These are phyloP conservation scores for Pammene aurita DNA, from an alignment of 2,888 invertebrate species.

Conservation along the genomic window DNA sequence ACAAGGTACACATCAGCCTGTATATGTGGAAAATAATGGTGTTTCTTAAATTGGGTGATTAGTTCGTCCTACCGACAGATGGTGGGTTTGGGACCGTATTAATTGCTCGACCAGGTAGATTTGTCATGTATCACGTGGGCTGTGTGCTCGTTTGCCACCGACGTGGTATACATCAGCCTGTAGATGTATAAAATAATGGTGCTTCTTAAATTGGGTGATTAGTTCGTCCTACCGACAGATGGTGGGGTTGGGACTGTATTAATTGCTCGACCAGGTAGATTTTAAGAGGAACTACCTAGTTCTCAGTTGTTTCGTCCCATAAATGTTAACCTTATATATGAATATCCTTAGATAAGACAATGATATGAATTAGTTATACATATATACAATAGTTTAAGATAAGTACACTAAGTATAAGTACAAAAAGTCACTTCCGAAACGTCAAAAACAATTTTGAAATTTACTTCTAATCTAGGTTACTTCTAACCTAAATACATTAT, in stretches of 20 bases:
- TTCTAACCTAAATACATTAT: too few relatives aligned
- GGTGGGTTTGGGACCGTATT: slow-evolving; percentile 2
- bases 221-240: slow-evolving; percentile 29
- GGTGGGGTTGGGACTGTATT: slow-evolving; percentile 25
- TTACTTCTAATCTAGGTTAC: too few relatives aligned
- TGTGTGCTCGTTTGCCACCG: too few relatives aligned
- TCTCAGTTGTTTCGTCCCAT: background rate
- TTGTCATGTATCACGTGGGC: too few relatives aligned
- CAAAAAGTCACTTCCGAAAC: too few relatives aligned
- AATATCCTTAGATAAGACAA: too few relatives aligned
- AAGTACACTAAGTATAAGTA: too few relatives aligned
- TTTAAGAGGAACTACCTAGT: background rate
- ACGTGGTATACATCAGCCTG: slow-evolving; percentile 20
- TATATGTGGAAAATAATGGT: slow-evolving; percentile 28
- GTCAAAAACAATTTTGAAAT: too few relatives aligned
- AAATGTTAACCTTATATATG: too few relatives aligned
- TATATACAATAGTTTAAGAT: too few relatives aligned
- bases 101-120: background rate
- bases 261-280: slow-evolving; percentile 31
- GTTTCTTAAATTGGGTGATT: slow-evolving; percentile 35
- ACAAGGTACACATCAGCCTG: slow-evolving; percentile 19
- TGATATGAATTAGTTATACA: too few relatives aligned
- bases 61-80: slow-evolving; percentile 29
- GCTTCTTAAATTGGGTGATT: slow-evolving; percentile 35
- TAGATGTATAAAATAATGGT: slow-evolving; percentile 26